A percentile compares a stretch with the other conserved stretches of the same genome.
Conservation (phyloP, 2,113 vertebrate genomes). For the Paraplagusia blochii region DNA sequence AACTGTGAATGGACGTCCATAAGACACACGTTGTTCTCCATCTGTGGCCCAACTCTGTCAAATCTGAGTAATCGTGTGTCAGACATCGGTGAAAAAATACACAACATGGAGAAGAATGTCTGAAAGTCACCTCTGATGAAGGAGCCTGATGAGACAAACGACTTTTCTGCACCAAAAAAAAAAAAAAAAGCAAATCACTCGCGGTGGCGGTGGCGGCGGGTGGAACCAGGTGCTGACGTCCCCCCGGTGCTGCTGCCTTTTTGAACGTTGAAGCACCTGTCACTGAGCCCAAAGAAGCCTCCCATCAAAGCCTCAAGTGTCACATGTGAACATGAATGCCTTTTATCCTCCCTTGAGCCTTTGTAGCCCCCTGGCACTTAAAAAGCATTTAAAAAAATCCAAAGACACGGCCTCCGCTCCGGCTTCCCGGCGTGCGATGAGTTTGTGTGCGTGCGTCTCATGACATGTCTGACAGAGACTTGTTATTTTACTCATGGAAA, state of each 20-base stretch:
- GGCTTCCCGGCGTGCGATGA: slow-evolving; percentile 35
- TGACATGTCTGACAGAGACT: slow-evolving; percentile 63
- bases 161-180: slow-evolving; percentile 31
- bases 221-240: slow-evolving; percentile 63
- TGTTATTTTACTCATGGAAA: slow-evolving; percentile 73
- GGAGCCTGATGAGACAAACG: slow-evolving; percentile 25
- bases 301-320: slow-evolving; percentile 31
- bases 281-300: slow-evolving; percentile 35
- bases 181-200: slow-evolving; percentile 39
- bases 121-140: slow-evolving; percentile 3
- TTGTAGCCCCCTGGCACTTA: slow-evolving; percentile 40
- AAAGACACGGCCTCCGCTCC: slow-evolving; percentile 21
- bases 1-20: slow-evolving; percentile 2
- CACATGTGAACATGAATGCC: slow-evolving; percentile 44
- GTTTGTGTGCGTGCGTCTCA: slow-evolving; percentile 26
- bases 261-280: slow-evolving; percentile 44
- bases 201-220: not conserved
- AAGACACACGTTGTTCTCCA: not conserved
- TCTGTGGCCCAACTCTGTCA: not conserved
- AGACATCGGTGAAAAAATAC: not conserved
- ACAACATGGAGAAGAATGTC: slow-evolving; percentile 9
- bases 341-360: slow-evolving; percentile 40
- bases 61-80: slow-evolving; percentile 9
- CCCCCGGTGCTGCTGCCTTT: slow-evolving; percentile 2
- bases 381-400: slow-evolving; percentile 39